Percentiles rank a stretch among this genome's conserved stretches.
These are phyloP conservation scores for Ochotona curzoniae DNA, from an alignment of 2,113 vertebrate genomes.

Conservation along the genomic window DNA sequence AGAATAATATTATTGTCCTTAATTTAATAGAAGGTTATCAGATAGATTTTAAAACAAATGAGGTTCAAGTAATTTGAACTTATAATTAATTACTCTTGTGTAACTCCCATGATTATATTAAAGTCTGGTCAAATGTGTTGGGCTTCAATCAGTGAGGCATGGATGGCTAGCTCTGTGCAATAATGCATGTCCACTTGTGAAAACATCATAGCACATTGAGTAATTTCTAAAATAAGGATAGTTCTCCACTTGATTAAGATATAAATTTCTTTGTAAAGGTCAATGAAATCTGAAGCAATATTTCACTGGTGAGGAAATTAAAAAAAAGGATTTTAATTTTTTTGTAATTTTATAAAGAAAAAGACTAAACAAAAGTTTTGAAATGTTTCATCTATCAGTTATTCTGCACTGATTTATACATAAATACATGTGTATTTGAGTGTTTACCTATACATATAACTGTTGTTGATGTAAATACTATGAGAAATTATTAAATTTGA, in stretches of 20 bases:
- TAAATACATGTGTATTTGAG: accelerated
- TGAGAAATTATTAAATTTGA: slow-evolving; percentile 26
- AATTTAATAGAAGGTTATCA: slow-evolving; percentile 27
- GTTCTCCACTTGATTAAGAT: not conserved
- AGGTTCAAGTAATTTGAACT: slow-evolving; percentile 56
- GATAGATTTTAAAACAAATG: slow-evolving; percentile 62
- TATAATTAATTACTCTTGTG: slow-evolving; percentile 56
- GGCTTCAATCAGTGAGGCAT: slow-evolving; percentile 31
- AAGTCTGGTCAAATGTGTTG: slow-evolving; percentile 53
- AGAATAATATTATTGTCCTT: slow-evolving; percentile 11
- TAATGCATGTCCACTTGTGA: not conserved
- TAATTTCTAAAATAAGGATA: slow-evolving; percentile 16
- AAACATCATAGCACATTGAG: slow-evolving; percentile 12
- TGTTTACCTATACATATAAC: not conserved
- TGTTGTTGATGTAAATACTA: not conserved
- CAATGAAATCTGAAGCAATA: not conserved
- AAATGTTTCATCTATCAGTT: not conserved
- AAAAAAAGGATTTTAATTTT: not conserved
- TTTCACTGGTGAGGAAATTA: not conserved
- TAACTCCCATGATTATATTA: slow-evolving; percentile 57
- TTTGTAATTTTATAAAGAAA: slow-evolving; percentile 6
- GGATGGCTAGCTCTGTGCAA: not conserved
- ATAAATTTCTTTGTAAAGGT: slow-evolving; percentile 56
- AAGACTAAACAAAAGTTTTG: not conserved
- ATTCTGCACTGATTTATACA: not conserved